These are phyloP conservation scores for Tolmerus cingulatus DNA, from an alignment of 2,888 invertebrate species.

Conservation along the genomic window DNA sequence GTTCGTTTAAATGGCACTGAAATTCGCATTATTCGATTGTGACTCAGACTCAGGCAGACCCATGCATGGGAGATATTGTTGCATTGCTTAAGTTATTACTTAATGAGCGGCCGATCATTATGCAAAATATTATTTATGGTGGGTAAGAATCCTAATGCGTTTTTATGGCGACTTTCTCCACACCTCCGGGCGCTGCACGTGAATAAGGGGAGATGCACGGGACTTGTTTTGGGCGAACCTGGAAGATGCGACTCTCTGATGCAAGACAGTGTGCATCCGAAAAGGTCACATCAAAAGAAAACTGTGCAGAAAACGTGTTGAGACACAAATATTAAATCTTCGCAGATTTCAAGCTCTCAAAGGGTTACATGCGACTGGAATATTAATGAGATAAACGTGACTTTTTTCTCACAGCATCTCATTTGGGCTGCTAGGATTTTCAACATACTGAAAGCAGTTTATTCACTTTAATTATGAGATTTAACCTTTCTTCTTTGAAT, in stretches of 20 bases:
- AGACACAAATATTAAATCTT: not conserved
- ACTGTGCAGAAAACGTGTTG: not conserved
- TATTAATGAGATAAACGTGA: not conserved
- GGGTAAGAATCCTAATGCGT: not conserved
- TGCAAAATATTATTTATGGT: not conserved
- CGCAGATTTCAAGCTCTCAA: not conserved
- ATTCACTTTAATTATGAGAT: not conserved
- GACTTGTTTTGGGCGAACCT: not conserved
- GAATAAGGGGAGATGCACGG: not conserved
- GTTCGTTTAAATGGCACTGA: not conserved
- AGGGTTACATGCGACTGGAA: not conserved
- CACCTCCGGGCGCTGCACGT: not conserved
- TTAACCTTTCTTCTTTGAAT: not conserved
- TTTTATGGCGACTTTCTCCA: not conserved
- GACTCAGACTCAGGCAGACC: not conserved
- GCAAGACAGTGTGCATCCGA: not conserved
- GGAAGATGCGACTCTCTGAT: not conserved
- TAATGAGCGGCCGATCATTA: not conserved
- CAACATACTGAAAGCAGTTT: not conserved
- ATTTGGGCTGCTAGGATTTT: not conserved
- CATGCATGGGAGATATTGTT: not conserved
- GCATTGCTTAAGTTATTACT: not conserved
- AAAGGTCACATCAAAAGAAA: not conserved
- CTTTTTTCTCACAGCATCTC: not conserved
- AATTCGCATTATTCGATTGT: not conserved